phyloP scores from a whole-genome alignment of 2,888 invertebrate genomes.

The Macaria liturata region DNA sequence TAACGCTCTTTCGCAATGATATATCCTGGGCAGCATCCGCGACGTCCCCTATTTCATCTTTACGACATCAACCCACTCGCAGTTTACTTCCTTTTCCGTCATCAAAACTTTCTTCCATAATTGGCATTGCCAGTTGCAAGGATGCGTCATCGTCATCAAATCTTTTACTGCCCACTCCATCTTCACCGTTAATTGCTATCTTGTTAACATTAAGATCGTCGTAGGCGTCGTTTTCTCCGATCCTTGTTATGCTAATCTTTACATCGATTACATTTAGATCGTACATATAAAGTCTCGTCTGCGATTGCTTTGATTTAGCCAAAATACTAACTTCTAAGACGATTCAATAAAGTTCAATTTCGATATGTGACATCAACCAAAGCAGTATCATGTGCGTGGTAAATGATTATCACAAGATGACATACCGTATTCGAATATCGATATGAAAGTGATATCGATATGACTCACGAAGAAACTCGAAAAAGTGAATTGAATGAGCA shows the following conservation, averaged over 20 bases:
- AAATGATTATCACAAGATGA: conserved; percentile 44
- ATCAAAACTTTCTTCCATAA: conserved; percentile 10
- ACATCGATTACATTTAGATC: conserved; percentile 37
- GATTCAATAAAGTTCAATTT: too few relatives aligned
- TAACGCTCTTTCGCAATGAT: conserved; percentile 1
- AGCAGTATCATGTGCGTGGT: too few relatives aligned
- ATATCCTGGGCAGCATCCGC: conserved; percentile 6
- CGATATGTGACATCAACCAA: too few relatives aligned
- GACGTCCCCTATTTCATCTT: conserved; percentile 10
- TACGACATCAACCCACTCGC: conserved; percentile 14
- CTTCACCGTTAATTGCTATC: conserved; percentile 30
- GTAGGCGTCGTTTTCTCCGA: conserved; percentile 40
- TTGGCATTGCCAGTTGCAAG: conserved; percentile 11
- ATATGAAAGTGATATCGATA: conserved; percentile 57
- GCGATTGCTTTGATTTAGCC: too few relatives aligned
- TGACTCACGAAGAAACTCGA: conserved; percentile 42
- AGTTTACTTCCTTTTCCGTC: conserved; percentile 4
- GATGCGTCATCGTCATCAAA: conserved; percentile 7
- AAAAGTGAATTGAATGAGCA: conserved; percentile 32
- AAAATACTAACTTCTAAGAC: too few relatives aligned
- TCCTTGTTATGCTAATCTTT: conserved; percentile 55
- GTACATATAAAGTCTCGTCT: too few relatives aligned
- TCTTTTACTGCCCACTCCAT: conserved; percentile 12
- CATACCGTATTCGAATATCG: conserved; percentile 48
- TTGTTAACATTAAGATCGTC: conserved; percentile 31